These are phyloP conservation scores for human (Homo sapiens) DNA, from an alignment of 2,113 vertebrate genomes.

Conservation along the genomic window DNA sequence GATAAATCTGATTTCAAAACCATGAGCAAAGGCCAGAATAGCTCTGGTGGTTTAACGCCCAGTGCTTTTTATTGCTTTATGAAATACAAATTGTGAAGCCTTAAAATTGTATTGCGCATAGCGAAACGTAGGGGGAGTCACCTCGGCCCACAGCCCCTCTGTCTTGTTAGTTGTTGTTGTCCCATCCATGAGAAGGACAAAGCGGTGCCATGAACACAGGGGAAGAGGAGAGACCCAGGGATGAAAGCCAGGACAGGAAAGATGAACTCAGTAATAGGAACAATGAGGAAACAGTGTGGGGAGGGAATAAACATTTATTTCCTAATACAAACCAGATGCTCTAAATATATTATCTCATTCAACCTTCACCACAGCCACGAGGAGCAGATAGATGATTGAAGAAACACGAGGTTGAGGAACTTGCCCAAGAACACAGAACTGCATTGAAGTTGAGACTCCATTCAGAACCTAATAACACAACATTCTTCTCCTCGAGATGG, in stretches of 20 bases:
- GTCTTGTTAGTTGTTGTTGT: not conserved
- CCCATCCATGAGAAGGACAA: not conserved
- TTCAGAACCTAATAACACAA: not conserved
- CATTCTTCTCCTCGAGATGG: not conserved
- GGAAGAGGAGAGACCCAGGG: not conserved
- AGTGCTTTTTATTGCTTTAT: not conserved
- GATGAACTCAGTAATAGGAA: not conserved
- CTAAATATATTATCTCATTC: not conserved
- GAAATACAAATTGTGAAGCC: not conserved
- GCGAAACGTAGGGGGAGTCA: not conserved
- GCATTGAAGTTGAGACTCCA: not conserved
- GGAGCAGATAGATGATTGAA: not conserved
- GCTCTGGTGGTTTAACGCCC: not conserved
- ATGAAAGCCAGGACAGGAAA: not conserved
- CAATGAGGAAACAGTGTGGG: not conserved
- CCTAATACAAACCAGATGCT: conserved; percentile 9
- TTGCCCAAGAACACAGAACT: not conserved
- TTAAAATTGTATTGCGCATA: not conserved
- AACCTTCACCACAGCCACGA: not conserved
- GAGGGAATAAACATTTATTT: not conserved
- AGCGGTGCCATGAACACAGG: not conserved
- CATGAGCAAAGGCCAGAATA: not conserved
- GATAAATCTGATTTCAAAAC: not conserved
- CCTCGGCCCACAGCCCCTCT: not conserved
- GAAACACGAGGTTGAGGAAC: not conserved